phyloP scores from a whole-genome alignment of 2,888 invertebrate species.

The Lasioglossum morio region DNA sequence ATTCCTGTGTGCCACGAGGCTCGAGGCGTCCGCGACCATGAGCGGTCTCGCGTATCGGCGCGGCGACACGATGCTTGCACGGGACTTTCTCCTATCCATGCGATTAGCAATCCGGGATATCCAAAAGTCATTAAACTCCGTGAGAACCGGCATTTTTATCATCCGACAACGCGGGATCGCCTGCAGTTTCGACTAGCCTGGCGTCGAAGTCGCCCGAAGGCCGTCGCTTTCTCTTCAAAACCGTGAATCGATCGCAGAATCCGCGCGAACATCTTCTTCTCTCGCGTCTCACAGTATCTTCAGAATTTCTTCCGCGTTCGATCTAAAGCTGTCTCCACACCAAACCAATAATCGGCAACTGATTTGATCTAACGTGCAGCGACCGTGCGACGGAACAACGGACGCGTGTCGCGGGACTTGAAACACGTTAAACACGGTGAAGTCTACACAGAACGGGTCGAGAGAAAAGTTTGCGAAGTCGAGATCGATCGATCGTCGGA shows the following conservation, averaged over 20 bases:
- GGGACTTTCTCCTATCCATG: slow-evolving; percentile 66
- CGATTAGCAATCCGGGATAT: slow-evolving; percentile 61
- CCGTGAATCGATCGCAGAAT: not conserved
- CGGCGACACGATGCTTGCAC: slow-evolving; percentile 15
- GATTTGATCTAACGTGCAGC: too few species aligned
- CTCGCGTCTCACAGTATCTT: not conserved
- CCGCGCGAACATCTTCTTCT: not conserved
- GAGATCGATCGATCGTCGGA: not conserved
- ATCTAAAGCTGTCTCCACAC: not conserved
- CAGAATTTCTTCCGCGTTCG: not conserved
- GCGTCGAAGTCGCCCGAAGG: slow-evolving; percentile 7
- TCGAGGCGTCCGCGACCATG: slow-evolving; percentile 21
- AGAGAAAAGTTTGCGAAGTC: not conserved
- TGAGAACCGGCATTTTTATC: slow-evolving; percentile 50
- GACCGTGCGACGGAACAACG: too few species aligned
- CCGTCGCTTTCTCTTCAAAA: slow-evolving; percentile 37
- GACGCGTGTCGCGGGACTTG: too few species aligned
- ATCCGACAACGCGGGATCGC: not conserved
- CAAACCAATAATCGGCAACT: not conserved
- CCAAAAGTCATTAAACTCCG: slow-evolving; percentile 66
- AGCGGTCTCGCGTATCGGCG: slow-evolving; percentile 41
- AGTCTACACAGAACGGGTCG: not conserved
- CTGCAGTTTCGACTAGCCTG: slow-evolving; percentile 31
- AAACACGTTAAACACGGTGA: not conserved
- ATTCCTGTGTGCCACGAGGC: slow-evolving; percentile 15